These are phyloP conservation scores for Gadopsis marmoratus DNA, from an alignment of 2,797 vertebrate species.

Conservation along the genomic window DNA sequence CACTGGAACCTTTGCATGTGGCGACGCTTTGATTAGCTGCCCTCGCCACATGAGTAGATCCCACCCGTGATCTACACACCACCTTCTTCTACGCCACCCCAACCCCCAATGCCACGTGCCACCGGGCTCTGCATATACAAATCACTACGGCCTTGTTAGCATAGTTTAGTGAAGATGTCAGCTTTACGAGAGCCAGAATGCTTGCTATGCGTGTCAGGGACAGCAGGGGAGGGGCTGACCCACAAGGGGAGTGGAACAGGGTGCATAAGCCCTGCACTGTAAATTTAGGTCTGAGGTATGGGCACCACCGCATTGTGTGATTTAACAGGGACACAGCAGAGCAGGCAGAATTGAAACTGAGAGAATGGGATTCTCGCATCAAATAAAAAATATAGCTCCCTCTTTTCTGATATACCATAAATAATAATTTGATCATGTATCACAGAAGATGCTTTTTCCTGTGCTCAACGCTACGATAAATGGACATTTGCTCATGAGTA, in stretches of 20 bases:
- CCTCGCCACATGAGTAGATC: slow-evolving; percentile 48
- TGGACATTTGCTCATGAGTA: slow-evolving; percentile 58
- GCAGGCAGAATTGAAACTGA: slow-evolving; percentile 43
- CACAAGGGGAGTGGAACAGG: slow-evolving; percentile 60
- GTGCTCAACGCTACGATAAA: slow-evolving; percentile 58
- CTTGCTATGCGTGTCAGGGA: slow-evolving; percentile 83
- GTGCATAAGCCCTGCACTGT: slow-evolving; percentile 70
- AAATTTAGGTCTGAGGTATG: slow-evolving; percentile 78
- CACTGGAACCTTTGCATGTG: slow-evolving; percentile 36
- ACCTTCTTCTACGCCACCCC: neutral
- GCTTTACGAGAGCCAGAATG: slow-evolving; percentile 84
- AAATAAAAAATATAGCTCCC: slow-evolving; percentile 44
- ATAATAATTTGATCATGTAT: slow-evolving; percentile 68
- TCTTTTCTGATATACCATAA: slow-evolving; percentile 69
- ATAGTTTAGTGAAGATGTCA: slow-evolving; percentile 89
- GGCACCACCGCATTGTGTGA: slow-evolving; percentile 56
- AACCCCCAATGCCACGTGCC: slow-evolving; percentile 59
- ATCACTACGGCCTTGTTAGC: slow-evolving; percentile 87
- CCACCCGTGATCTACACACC: slow-evolving; percentile 27
- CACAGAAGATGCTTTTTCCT: slow-evolving; percentile 49
- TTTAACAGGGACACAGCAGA: slow-evolving; percentile 73
- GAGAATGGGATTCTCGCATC: slow-evolving; percentile 41
- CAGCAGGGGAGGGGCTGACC: slow-evolving; percentile 74
- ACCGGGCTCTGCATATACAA: slow-evolving; percentile 83
- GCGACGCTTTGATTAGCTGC: slow-evolving; percentile 70